Conservation (phyloP, 2,113 vertebrate genomes). For the Arenaria interpres region DNA sequence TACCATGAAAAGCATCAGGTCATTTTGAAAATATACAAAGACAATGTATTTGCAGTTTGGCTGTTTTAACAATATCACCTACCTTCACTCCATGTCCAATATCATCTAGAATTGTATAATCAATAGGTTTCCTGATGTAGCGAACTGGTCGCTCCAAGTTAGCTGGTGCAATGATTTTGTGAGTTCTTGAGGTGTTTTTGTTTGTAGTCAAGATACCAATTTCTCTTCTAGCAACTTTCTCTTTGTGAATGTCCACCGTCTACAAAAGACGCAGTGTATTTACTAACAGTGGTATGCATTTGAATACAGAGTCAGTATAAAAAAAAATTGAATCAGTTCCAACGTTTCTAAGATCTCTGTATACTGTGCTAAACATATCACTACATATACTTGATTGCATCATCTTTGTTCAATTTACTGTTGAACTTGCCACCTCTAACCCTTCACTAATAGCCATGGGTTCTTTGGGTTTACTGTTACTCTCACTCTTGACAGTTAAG, state of each 20-base stretch:
- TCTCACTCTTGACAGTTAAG: not conserved
- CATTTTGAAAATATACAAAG: conserved; percentile 61
- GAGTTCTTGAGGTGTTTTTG: conserved; percentile 98
- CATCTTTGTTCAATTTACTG: not conserved
- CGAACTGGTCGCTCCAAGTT: conserved; percentile 97
- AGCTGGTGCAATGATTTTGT: conserved; percentile 99
- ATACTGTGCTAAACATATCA: not conserved
- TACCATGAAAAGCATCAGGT: conserved; percentile 7
- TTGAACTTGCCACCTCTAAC: not conserved
- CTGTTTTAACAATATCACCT: conserved; percentile 68
- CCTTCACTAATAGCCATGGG: not conserved
- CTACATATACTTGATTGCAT: not conserved
- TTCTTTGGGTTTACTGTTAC: not conserved
- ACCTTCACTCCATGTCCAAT: conserved; percentile 99
- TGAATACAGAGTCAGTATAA: conserved; percentile 53
- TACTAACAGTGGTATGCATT: conserved; percentile 59
- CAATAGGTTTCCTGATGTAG: conserved; percentile 98
- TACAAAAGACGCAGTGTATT: conserved; percentile 77
- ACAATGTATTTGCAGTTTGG: conserved; percentile 43
- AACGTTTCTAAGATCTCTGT: not conserved
- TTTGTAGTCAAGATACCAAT: conserved; percentile 99
- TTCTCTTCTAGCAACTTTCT: conserved; percentile 98
- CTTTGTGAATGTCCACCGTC: conserved; percentile 99
- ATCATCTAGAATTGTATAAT: conserved; percentile 98
- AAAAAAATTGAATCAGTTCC: not conserved